phyloP scores from a whole-genome alignment of 2,888 invertebrate genomes.

The Synanthedon vespiformis region DNA sequence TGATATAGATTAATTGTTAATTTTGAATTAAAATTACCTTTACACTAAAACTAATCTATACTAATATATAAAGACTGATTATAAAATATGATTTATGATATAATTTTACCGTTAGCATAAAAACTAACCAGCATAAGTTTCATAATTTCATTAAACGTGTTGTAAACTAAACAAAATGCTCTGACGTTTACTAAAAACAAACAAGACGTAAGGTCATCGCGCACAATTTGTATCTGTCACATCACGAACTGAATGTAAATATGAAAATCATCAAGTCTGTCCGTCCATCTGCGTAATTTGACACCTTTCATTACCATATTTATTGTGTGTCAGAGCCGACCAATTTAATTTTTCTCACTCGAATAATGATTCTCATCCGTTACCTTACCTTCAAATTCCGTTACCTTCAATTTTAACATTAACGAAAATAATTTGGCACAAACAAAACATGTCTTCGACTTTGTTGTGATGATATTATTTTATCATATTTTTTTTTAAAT shows the following conservation, averaged over 20 bases:
- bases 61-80: no score
- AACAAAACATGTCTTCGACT: no score
- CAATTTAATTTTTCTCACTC: conserved; percentile 6
- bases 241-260: conserved; percentile 31
- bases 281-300: conserved; percentile 57
- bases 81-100: no score
- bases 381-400: background rate
- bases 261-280: conserved; percentile 52
- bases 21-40: no score
- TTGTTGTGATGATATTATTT: no score
- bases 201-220: conserved; percentile 33
- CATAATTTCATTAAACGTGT: background rate
- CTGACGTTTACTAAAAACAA: conserved; percentile 21
- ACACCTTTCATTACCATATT: conserved; percentile 69
- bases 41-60: no score
- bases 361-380: conserved; percentile 5
- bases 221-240: conserved; percentile 43
- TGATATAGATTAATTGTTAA: no score
- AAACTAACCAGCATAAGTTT: no score
- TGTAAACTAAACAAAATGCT: background rate
- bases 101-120: no score
- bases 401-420: no score
- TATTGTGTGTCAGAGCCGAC: conserved; percentile 37
- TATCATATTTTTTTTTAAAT: no score
- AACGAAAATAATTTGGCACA: no score